Base-by-base conservation (phyloP, 2,113 vertebrate genomes). In the Austrofundulus limnaeus region DNA sequence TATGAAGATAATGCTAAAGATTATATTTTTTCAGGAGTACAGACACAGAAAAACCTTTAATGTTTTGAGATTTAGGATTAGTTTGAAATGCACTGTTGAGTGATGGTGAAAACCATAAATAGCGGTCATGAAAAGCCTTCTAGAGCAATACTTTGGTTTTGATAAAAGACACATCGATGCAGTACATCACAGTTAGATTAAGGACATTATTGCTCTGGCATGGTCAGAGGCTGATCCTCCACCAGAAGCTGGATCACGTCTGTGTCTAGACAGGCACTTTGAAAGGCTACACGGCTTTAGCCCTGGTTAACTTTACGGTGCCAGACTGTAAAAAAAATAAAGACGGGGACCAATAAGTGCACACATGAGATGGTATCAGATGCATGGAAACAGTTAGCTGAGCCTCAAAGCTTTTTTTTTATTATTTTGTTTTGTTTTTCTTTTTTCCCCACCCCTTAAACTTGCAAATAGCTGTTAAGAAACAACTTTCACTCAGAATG, bases 321-420 rank as follows among this genome's bases (percentile, higher is more conserved):
- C 61, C 15, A 58, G 66, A 57, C 85, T 83, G 74, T 74, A 69
- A 77, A 68, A 77, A 68, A 76, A 81, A 65, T 72, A 71, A 62
- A 77, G 65, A 50, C 25, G 8, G 41, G 54, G 38, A 17, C 38
- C 42, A 60, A 46, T 38, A 46, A 46, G 39, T 50, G 66, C 1
- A 15, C 54, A 54, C 62, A 70, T n/a, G 62, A 81, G 81, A 89
- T 88, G 14, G 20, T 84, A 86, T 91, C 86, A 76, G 83, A 16
- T 24, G 66, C 75, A 86, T 89, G 87, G 84, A 84, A 90, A 82
- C 77, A 61, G 84, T 87, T 84, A 90, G 57, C 49, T 50, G 38
- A 55, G 67, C 70, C 69, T 68, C 34, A 73, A 72, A 81, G 66
- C 31, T 23, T 63, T 51, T 76, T 87, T 87, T 52, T 77, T 87